Evolutionary conservation across 2,797 vertebrate species (phyloP).

Genomic region (Microhierax caerulescens): DNA sequence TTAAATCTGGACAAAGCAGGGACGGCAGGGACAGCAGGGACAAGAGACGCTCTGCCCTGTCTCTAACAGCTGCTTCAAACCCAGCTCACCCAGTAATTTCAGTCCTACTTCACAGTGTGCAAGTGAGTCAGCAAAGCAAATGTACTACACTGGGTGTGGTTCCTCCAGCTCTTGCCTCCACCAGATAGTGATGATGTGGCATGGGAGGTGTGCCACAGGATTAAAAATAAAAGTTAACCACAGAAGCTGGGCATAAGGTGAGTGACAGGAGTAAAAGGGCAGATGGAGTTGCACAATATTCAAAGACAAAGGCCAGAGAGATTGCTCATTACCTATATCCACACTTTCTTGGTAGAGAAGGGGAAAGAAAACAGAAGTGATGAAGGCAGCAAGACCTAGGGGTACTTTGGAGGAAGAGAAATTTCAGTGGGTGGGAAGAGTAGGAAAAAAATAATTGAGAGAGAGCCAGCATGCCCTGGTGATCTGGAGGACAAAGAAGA

Average conservation of each 20-base stretch:
- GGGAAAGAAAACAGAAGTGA: not conserved
- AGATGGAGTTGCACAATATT: not conserved
- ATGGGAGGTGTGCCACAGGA: not conserved
- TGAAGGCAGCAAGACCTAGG: not conserved
- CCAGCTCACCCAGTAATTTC: not conserved
- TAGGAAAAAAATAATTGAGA: not conserved
- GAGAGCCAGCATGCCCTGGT: not conserved
- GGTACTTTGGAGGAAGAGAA: not conserved
- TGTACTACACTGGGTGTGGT: not conserved
- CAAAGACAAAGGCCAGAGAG: not conserved
- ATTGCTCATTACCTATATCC: not conserved
- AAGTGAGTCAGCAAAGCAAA: constrained; percentile 14
- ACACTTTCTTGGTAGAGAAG: not conserved
- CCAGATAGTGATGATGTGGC: not conserved
- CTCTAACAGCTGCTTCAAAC: not conserved
- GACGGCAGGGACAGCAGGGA: not conserved
- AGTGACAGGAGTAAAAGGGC: not conserved
- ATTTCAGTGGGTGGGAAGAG: not conserved
- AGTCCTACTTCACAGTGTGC: not conserved
- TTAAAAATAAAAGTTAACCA: not conserved
- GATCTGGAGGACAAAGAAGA: not conserved
- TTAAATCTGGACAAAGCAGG: not conserved
- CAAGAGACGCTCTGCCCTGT: not conserved
- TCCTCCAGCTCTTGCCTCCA: not conserved
- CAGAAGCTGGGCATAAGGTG: not conserved